Evolutionary conservation across 2,113 vertebrate species (phyloP).

Genomic region (Trichechus manatus): DNA sequence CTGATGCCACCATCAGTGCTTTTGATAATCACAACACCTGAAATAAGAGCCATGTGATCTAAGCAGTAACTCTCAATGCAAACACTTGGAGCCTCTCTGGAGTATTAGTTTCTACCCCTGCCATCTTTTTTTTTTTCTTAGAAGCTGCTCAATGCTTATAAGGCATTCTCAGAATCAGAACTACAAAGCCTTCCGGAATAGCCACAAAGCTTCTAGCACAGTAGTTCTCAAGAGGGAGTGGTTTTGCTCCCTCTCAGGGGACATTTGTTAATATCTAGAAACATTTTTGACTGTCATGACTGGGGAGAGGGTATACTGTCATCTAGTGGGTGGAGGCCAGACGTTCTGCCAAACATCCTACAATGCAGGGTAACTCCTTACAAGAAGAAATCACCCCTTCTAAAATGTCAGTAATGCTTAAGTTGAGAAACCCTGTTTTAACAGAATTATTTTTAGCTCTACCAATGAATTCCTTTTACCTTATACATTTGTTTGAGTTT

Average conservation of each 20-base stretch:
- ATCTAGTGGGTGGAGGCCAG: background rate
- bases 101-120: background rate
- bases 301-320: background rate
- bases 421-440: background rate
- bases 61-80: background rate
- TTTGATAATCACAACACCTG: background rate
- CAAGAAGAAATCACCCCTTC: background rate
- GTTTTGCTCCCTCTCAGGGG: background rate
- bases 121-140: background rate
- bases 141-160: background rate
- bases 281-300: background rate
- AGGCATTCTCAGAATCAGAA: conserved; percentile 1
- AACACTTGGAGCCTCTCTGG: background rate
- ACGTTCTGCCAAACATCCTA: background rate
- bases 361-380: background rate
- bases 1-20: background rate
- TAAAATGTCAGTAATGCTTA: background rate
- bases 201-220: background rate
- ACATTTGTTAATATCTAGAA: background rate
- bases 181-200: background rate
- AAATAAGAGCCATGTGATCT: background rate
- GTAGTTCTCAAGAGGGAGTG: background rate
- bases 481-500: background rate
- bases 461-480: background rate
- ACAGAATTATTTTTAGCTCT: conserved; percentile 35